Percentiles rank a stretch among this genome's conserved stretches.
Conservation (phyloP, 2,113 vertebrate species). For the Salvator merianae region DNA sequence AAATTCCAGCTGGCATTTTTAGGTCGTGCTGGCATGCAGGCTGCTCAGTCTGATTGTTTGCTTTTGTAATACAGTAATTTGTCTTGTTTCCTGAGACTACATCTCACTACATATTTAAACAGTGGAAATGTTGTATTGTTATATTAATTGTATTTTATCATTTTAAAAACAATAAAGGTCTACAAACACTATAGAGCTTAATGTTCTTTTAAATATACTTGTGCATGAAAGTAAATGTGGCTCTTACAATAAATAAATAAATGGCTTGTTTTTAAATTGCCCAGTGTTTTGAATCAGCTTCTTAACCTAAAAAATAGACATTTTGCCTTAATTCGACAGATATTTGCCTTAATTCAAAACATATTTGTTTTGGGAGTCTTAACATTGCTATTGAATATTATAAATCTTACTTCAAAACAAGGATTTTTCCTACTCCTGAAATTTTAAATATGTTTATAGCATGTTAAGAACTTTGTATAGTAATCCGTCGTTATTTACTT, state of each 20-base stretch:
- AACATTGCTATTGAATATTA: too few species aligned
- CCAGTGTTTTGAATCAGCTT: too few species aligned
- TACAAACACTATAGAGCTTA: not conserved
- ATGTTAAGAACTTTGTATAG: too few species aligned
- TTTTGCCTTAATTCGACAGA: not conserved
- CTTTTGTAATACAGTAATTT: not conserved
- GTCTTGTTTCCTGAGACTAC: not conserved
- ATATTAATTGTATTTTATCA: not conserved
- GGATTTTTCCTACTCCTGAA: too few species aligned
- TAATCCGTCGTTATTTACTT: too few species aligned
- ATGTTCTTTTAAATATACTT: not conserved
- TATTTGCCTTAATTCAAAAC: not conserved
- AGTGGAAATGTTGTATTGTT: too few species aligned
- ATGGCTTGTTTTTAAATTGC: not conserved
- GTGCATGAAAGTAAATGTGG: not conserved
- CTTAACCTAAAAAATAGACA: too few species aligned
- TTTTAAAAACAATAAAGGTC: not conserved
- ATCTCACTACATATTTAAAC: slow-evolving; percentile 3
- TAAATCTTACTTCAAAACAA: too few species aligned
- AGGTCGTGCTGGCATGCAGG: slow-evolving; percentile 39
- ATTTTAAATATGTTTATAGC: too few species aligned
- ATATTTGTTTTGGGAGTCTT: too few species aligned
- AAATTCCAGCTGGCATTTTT: slow-evolving; percentile 59
- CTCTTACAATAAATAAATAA: not conserved
- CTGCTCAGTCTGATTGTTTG: slow-evolving; percentile 19